phyloP scores from a whole-genome alignment of 2,888 invertebrate species.

The Pomacea canaliculata region DNA sequence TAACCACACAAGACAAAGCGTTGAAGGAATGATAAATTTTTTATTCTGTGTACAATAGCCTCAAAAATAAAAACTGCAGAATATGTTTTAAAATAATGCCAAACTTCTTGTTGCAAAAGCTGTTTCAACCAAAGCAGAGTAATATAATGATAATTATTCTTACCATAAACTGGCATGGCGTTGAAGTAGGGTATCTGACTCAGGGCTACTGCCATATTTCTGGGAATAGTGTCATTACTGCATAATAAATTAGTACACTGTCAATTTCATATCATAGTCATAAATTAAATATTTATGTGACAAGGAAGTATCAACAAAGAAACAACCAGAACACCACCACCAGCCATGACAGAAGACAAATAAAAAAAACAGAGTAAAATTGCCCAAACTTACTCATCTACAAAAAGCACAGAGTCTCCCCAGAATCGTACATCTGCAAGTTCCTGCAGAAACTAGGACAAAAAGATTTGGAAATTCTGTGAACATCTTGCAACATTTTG shows the following conservation, averaged over 20 bases:
- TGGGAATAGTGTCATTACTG: slow-evolving; percentile 87
- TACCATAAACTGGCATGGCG: slow-evolving; percentile 90
- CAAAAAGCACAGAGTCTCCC: slow-evolving; percentile 95
- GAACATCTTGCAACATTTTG: neutral
- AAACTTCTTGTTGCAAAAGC: too few species aligned
- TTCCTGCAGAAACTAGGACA: slow-evolving; percentile 78
- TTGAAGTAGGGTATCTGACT: slow-evolving; percentile 85
- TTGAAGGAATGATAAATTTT: too few species aligned
- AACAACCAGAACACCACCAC: too few species aligned
- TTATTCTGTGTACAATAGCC: neutral
- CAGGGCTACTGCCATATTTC: slow-evolving; percentile 87
- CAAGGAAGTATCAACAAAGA: too few species aligned
- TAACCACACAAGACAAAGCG: too few species aligned
- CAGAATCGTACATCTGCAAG: slow-evolving; percentile 88
- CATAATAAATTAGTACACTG: slow-evolving; percentile 64
- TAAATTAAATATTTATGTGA: too few species aligned
- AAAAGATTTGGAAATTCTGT: slow-evolving; percentile 16
- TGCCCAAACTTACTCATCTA: slow-evolving; percentile 82
- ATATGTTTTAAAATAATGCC: neutral
- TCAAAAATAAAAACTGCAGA: neutral
- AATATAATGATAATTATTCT: slow-evolving; percentile 2
- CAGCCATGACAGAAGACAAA: too few species aligned
- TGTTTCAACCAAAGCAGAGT: too few species aligned
- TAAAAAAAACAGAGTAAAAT: too few species aligned
- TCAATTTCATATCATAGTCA: too few species aligned